Evolutionary conservation across 2,113 vertebrate genomes (phyloP).

Genomic region (Colossoma macropomum): DNA sequence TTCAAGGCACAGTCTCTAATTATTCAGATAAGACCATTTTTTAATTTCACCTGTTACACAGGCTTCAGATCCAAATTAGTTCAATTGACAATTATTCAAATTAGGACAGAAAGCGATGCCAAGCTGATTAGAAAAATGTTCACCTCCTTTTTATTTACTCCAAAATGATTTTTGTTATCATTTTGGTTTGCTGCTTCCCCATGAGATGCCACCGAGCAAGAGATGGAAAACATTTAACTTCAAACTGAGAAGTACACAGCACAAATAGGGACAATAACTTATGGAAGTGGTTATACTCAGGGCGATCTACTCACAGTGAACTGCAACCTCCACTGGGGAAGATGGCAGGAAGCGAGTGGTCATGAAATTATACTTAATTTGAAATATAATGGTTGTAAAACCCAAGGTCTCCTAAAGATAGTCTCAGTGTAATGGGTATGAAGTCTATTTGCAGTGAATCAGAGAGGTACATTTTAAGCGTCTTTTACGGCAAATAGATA

Average conservation of each 20-base stretch:
- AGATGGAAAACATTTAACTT: neutral
- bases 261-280: neutral
- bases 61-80: conserved; percentile 6
- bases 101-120: neutral
- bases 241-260: neutral
- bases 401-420: neutral
- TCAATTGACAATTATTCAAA: conserved; percentile 29
- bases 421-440: neutral
- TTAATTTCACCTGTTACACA: conserved; percentile 1
- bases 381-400: neutral
- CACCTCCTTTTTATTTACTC: neutral
- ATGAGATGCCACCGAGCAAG: neutral
- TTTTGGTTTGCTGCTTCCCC: neutral
- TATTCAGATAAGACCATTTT: neutral
- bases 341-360: conserved; percentile 8
- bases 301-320: neutral
- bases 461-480: neutral
- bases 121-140: conserved; percentile 30
- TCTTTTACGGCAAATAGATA: neutral
- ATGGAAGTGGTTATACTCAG: neutral
- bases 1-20: neutral
- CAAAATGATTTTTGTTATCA: neutral
- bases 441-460: conserved; percentile 10
- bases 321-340: neutral
- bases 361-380: neutral